Percentiles rank a stretch among this genome's conserved stretches.
Conservation (phyloP, 2,888 invertebrate genomes). For the Eilema caniola region DNA sequence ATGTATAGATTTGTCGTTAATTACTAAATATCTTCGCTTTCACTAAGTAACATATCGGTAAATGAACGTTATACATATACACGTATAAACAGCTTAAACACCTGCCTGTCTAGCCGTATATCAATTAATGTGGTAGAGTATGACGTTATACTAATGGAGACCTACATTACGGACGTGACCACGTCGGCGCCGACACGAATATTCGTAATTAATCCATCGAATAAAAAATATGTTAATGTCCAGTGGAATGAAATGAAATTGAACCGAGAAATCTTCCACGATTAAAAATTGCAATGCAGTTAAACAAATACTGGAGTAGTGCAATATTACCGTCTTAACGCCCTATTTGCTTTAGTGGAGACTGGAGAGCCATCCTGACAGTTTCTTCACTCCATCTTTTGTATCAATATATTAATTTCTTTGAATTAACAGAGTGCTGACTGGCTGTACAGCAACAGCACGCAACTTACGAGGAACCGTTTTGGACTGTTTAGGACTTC, state of each 20-base stretch:
- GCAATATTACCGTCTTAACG: background rate
- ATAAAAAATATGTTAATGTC: slow-evolving; percentile 5
- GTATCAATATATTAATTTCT: too few species aligned
- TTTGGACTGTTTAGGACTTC: too few species aligned
- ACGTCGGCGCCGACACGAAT: background rate
- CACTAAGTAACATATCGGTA: background rate
- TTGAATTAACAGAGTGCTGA: too few species aligned
- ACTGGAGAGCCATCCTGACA: background rate
- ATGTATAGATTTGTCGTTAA: too few species aligned
- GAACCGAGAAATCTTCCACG: background rate
- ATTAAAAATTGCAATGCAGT: background rate
- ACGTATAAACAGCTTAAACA: background rate
- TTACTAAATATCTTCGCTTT: background rate
- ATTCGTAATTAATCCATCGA: slow-evolving; percentile 1
- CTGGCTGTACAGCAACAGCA: too few species aligned
- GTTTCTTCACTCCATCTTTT: too few species aligned
- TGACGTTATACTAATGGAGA: slow-evolving; percentile 7
- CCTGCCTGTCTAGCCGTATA: background rate
- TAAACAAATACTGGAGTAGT: background rate
- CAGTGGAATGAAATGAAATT: background rate
- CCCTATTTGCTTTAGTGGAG: background rate
- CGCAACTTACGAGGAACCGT: too few species aligned
- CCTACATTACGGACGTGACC: slow-evolving; percentile 6
- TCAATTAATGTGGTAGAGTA: slow-evolving; percentile 6
- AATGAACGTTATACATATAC: background rate